These are phyloP conservation scores for Berghia stephanieae DNA, from an alignment of 1,140 invertebrate genomes.

Conservation along the genomic window DNA sequence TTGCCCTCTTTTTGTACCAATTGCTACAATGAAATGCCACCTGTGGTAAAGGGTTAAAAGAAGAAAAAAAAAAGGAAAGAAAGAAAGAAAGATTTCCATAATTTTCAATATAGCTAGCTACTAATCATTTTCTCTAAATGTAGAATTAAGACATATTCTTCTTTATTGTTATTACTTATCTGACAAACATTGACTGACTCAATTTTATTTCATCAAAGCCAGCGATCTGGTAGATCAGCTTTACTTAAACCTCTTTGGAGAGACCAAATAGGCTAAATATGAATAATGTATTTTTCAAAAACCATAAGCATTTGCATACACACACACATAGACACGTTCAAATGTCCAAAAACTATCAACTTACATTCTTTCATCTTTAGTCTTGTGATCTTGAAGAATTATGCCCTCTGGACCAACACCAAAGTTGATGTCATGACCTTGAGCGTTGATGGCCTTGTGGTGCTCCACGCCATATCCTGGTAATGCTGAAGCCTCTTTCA, in stretches of 20 bases:
- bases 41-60: too few relatives aligned
- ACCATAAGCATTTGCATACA: neutral
- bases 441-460: slow-evolving; percentile 75
- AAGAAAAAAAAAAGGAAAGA: too few relatives aligned
- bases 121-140: too few relatives aligned
- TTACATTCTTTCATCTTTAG: slow-evolving; percentile 54
- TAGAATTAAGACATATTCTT: too few relatives aligned
- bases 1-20: neutral
- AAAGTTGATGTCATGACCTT: slow-evolving; percentile 64
- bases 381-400: slow-evolving; percentile 71
- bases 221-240: too few relatives aligned
- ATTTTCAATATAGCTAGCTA: too few relatives aligned
- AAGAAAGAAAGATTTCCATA: too few relatives aligned
- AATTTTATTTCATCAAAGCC: too few relatives aligned
- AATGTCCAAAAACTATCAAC: slow-evolving; percentile 16
- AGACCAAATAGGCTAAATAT: neutral
- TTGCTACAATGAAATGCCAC: neutral
- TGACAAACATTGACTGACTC: neutral
- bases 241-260: neutral
- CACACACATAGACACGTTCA: neutral
- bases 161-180: neutral
- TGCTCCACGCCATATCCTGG: slow-evolving; percentile 85
- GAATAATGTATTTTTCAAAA: neutral
- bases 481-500: slow-evolving; percentile 81
- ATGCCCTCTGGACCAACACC: slow-evolving; percentile 86